Percentiles rank a stretch among this genome's conserved stretches.
phyloP scores from a whole-genome alignment of 2,797 vertebrate species.

The Mormyrus proboscirostris region DNA sequence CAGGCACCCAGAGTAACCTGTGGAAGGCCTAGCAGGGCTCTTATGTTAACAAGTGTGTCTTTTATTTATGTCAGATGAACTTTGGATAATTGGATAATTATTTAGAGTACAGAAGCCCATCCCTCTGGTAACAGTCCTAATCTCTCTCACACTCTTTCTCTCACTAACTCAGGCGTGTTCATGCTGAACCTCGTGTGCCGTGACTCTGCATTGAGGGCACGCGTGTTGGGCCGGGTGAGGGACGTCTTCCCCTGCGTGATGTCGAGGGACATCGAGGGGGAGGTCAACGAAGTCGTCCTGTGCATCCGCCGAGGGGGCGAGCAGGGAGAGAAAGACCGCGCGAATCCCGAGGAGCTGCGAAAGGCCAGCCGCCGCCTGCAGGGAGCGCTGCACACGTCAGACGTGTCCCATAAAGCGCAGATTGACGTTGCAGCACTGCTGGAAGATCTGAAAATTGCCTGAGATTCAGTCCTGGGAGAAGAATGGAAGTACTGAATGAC shows the following conservation, averaged over 20 bases:
- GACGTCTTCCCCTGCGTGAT: constrained; percentile 63
- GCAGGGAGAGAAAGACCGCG: constrained; percentile 5
- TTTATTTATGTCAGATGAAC: not conserved
- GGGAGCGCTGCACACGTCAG: constrained; percentile 53
- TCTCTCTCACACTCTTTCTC: not conserved
- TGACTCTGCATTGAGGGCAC: constrained; percentile 65
- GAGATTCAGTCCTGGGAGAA: constrained; percentile 21
- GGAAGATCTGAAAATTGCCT: constrained; percentile 70
- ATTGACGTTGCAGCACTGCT: constrained; percentile 69
- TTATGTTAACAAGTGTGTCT: not conserved
- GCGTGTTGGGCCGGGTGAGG: constrained; percentile 58
- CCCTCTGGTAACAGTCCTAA: not conserved
- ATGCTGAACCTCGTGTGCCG: constrained; percentile 90
- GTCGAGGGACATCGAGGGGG: constrained; percentile 67
- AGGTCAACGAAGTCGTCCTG: constrained; percentile 88
- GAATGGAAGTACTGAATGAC: not conserved
- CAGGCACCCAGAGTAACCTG: not conserved
- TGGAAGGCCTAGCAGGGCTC: not conserved
- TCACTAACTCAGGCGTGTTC: constrained; percentile 66
- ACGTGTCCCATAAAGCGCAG: constrained; percentile 56
- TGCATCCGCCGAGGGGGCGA: constrained; percentile 52
- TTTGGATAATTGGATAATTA: not conserved
- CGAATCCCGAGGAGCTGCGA: constrained; percentile 44
- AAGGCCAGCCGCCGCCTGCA: constrained; percentile 65
- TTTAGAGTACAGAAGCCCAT: not conserved